Evolutionary conservation across 2,888 invertebrate genomes (phyloP).

Genomic region (Drosophila tripunctata): DNA sequence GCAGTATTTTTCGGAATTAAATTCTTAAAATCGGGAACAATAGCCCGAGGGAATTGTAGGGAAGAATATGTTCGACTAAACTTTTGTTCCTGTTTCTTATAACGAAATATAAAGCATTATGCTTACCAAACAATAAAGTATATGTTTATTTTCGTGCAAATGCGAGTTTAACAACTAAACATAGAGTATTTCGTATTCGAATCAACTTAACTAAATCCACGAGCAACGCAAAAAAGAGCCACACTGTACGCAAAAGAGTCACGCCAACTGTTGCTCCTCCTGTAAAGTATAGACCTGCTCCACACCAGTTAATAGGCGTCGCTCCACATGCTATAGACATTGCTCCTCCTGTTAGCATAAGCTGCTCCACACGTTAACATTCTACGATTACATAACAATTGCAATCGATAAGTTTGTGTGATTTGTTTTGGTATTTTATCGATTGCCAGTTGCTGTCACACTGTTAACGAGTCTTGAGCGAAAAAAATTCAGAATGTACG

Average conservation of each 20-base stretch:
- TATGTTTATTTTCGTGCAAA: no score
- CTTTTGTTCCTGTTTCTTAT: no score
- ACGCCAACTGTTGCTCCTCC: neutral
- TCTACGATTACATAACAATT: neutral
- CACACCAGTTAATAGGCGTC: neutral
- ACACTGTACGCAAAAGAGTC: neutral
- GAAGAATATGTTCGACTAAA: no score
- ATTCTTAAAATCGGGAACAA: no score
- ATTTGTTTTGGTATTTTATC: constrained; percentile 8
- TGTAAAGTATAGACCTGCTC: no score
- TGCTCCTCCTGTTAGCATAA: constrained; percentile 6
- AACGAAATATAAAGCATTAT: no score
- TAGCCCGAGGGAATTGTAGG: no score
- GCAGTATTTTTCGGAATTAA: no score
- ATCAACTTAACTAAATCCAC: no score
- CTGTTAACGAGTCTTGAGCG: constrained; percentile 22
- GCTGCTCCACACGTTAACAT: neutral
- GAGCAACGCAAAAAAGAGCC: neutral
- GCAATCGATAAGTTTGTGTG: neutral
- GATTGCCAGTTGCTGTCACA: constrained; percentile 22
- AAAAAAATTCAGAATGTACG: constrained; percentile 48
- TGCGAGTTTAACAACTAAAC: no score
- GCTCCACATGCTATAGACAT: neutral
- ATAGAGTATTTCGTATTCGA: no score
- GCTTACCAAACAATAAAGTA: no score